phyloP scores from a whole-genome alignment of 2,797 vertebrate species.

The Miichthys miiuy region DNA sequence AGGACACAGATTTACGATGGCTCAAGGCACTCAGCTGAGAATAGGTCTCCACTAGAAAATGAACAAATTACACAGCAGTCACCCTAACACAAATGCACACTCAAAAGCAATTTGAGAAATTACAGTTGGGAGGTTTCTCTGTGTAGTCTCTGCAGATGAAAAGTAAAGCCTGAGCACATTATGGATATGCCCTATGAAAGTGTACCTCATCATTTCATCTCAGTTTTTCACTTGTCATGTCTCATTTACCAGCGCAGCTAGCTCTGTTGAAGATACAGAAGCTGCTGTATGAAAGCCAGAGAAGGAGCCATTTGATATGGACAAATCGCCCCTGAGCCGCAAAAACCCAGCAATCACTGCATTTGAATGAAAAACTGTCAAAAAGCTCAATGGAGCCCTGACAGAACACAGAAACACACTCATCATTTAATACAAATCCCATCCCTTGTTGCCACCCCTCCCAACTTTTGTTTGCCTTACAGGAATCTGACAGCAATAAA shows the following conservation, averaged over 20 bases:
- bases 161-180: slow-evolving; percentile 78
- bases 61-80: slow-evolving; percentile 86
- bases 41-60: slow-evolving; percentile 82
- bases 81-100: slow-evolving; percentile 82
- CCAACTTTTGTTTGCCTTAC: slow-evolving; percentile 83
- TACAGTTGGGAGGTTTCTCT: slow-evolving; percentile 79
- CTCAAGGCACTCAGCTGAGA: slow-evolving; percentile 84
- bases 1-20: slow-evolving; percentile 85
- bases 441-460: slow-evolving; percentile 60
- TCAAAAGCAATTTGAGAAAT: slow-evolving; percentile 85
- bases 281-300: slow-evolving; percentile 63
- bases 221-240: slow-evolving; percentile 80
- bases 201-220: slow-evolving; percentile 82
- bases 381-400: slow-evolving; percentile 59
- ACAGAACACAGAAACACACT: slow-evolving; percentile 60
- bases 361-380: slow-evolving; percentile 73
- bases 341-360: slow-evolving; percentile 70
- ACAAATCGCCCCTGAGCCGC: slow-evolving; percentile 62
- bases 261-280: slow-evolving; percentile 63
- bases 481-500: slow-evolving; percentile 99
- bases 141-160: slow-evolving; percentile 78
- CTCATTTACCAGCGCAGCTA: slow-evolving; percentile 69
- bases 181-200: slow-evolving; percentile 79
- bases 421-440: slow-evolving; percentile 71
- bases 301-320: slow-evolving; percentile 71